Evolutionary conservation across 2,797 vertebrate species (phyloP).

Genomic region (Gallirallus australis): DNA sequence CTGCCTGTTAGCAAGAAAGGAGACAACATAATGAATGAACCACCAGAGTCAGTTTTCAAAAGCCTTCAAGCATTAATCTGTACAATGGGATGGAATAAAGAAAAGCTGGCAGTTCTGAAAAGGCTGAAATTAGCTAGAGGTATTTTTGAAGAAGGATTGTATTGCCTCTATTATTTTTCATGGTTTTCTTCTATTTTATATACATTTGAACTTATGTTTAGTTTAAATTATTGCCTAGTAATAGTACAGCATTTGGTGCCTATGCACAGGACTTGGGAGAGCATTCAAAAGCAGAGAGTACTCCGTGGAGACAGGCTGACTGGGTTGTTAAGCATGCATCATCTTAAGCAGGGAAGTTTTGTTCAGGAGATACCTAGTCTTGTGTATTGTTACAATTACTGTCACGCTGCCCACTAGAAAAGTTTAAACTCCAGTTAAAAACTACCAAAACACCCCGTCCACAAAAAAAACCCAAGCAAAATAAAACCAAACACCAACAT

Average conservation of each 20-base stretch:
- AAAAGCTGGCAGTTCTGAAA: background rate
- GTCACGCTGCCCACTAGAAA: background rate
- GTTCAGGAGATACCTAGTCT: background rate
- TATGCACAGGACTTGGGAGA: background rate
- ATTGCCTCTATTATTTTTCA: background rate
- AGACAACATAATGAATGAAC: background rate
- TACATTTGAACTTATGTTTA: accelerated
- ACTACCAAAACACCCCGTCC: background rate
- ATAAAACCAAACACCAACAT: too few species aligned
- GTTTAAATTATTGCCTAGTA: background rate
- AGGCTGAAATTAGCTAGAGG: background rate
- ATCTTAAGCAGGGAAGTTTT: background rate
- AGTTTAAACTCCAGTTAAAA: background rate
- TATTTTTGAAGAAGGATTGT: background rate
- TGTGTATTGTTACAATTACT: background rate
- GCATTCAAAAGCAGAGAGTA: accelerated
- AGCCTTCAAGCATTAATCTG: background rate
- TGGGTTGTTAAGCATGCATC: background rate
- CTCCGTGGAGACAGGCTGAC: background rate
- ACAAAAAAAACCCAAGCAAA: too few species aligned
- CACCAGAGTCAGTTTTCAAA: background rate
- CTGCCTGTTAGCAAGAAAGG: background rate
- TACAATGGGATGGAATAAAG: background rate
- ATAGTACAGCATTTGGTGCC: background rate
- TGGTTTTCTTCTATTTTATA: background rate